Percentiles rank a stretch among this genome's conserved stretches.
These are phyloP conservation scores for Ptilonorhynchus violaceus DNA, from an alignment of 2,113 vertebrate genomes.

Conservation along the genomic window DNA sequence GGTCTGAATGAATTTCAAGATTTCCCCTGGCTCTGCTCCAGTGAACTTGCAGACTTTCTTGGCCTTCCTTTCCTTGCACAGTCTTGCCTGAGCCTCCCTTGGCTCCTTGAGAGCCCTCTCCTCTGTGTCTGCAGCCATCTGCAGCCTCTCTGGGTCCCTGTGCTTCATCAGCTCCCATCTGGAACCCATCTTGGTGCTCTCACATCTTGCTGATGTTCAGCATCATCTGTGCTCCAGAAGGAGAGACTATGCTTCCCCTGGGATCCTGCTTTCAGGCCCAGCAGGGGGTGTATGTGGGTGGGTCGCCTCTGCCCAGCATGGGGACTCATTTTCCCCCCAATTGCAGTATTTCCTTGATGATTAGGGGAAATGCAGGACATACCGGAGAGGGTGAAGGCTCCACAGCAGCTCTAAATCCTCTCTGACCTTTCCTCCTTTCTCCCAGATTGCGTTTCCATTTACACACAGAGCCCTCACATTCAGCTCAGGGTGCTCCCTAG, in stretches of 20 bases:
- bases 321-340: background rate
- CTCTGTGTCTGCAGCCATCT: background rate
- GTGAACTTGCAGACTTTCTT: background rate
- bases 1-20: background rate
- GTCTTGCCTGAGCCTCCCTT: background rate
- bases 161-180: background rate
- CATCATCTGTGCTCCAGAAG: background rate
- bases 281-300: accelerated
- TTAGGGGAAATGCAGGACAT: background rate
- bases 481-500: accelerated
- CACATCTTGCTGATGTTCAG: background rate
- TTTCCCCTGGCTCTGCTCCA: background rate
- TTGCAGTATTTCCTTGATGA: background rate
- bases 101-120: background rate
- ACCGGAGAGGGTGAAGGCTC: background rate
- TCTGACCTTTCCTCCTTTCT: background rate
- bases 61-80: accelerated
- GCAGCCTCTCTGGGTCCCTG: background rate
- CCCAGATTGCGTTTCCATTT: accelerated
- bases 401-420: background rate
- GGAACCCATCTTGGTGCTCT: background rate
- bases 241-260: background rate
- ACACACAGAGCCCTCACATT: background rate
- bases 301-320: accelerated
- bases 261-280: background rate